Evolutionary conservation across 2,888 invertebrate genomes (phyloP).

Genomic region (Acronicta psi): DNA sequence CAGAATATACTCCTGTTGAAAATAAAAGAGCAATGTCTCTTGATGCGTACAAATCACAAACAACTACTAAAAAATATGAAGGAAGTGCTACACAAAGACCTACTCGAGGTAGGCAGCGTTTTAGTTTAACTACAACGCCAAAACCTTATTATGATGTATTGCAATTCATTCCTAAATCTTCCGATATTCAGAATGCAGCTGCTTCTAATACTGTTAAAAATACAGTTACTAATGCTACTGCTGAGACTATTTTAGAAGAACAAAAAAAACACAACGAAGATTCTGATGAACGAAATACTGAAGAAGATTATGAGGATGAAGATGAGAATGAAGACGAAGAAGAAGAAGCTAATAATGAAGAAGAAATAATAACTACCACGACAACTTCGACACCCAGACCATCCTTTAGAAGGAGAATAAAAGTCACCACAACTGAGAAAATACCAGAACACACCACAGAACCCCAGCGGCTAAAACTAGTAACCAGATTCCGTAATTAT

Average conservation of each 20-base stretch:
- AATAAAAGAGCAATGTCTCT: conserved; percentile 74
- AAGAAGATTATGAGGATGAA: conserved; percentile 70
- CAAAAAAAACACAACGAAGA: conserved; percentile 20
- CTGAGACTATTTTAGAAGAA: conserved; percentile 7
- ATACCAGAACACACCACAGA: conserved; percentile 53
- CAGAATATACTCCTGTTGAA: conserved; percentile 74
- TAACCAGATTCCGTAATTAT: conserved; percentile 75
- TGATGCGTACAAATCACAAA: conserved; percentile 71
- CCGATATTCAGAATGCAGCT: conserved; percentile 65
- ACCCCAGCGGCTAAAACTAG: conserved; percentile 68
- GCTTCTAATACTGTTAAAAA: conserved; percentile 68
- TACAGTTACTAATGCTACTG: conserved; percentile 58
- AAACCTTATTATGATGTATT: conserved; percentile 65
- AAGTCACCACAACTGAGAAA: conserved; percentile 61
- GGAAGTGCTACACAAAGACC: conserved; percentile 34
- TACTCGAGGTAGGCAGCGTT: conserved; percentile 43
- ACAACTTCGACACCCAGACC: conserved; percentile 70
- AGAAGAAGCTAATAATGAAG: conserved; percentile 45
- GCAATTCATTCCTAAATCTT: conserved; percentile 61
- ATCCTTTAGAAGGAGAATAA: conserved; percentile 62
- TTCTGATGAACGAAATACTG: conserved; percentile 58
- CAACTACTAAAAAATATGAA: conserved; percentile 49
- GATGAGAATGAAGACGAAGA: conserved; percentile 65
- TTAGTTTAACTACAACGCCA: conserved; percentile 46
- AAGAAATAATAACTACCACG: conserved; percentile 52